These are phyloP conservation scores for Lordiphosa andalusiaca DNA, from an alignment of 2,888 invertebrate genomes.

Conservation along the genomic window DNA sequence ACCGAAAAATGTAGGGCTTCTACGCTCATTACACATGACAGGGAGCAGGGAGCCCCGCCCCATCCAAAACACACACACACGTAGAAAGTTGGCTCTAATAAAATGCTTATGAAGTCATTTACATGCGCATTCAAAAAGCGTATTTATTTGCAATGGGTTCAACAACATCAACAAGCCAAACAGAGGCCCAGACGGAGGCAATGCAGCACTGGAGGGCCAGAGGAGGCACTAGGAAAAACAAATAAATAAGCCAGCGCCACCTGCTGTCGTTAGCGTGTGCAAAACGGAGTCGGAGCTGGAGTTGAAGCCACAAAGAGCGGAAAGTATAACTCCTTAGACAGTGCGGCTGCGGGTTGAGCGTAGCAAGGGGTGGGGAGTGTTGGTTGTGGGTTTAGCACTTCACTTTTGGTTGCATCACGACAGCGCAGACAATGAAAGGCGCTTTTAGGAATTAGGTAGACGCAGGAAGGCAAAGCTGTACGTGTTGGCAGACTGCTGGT, in stretches of 20 bases:
- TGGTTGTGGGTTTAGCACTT: conserved; percentile 23
- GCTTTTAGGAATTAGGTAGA: conserved; percentile 16
- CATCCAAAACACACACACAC: not conserved
- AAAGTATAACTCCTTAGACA: conserved; percentile 60
- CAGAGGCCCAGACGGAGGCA: conserved; percentile 4
- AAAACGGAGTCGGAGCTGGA: conserved; percentile 19
- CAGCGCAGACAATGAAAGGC: conserved; percentile 22
- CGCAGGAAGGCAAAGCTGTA: conserved; percentile 12
- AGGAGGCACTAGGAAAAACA: conserved; percentile 36
- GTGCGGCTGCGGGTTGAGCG: conserved; percentile 2
- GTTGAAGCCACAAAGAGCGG: conserved; percentile 27
- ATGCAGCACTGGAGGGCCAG: conserved; percentile 40
- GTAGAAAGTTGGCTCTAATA: conserved; percentile 60
- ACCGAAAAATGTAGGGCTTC: conserved; percentile 1
- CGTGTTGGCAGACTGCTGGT: conserved; percentile 28
- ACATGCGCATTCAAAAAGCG: conserved; percentile 74
- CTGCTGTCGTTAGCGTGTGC: conserved; percentile 65
- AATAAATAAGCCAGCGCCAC: conserved; percentile 71
- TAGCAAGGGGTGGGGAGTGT: not conserved
- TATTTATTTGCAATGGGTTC: conserved; percentile 76
- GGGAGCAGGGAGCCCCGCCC: no score
- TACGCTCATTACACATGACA: conserved; percentile 3
- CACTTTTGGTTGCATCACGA: conserved; percentile 25
- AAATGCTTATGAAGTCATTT: conserved; percentile 77
- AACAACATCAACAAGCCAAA: conserved; percentile 67